Percentiles rank a stretch among this genome's conserved stretches.
These are phyloP conservation scores for Ptychadena robeensis DNA, from an alignment of 2,797 vertebrate genomes.

Conservation along the genomic window DNA sequence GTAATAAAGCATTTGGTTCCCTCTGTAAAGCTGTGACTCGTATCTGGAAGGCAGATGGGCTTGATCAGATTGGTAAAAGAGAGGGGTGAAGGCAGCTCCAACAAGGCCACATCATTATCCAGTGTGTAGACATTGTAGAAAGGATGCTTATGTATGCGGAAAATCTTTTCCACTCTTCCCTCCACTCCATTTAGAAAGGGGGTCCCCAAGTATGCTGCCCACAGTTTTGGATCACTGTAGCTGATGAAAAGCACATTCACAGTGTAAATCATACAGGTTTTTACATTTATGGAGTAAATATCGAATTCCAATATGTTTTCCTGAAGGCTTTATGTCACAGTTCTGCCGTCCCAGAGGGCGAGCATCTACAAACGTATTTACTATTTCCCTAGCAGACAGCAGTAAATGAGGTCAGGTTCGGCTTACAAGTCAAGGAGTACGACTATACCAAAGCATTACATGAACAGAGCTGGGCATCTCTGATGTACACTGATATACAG, in stretches of 20 bases:
- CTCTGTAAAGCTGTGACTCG: slow-evolving; percentile 76
- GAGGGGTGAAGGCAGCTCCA: slow-evolving; percentile 81
- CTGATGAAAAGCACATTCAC: slow-evolving; percentile 68
- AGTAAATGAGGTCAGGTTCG: too few relatives aligned
- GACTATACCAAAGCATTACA: too few relatives aligned
- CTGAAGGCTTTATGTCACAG: neutral
- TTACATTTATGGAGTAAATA: neutral
- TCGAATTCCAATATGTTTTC: neutral
- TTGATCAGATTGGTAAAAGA: slow-evolving; percentile 81
- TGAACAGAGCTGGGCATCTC: too few relatives aligned
- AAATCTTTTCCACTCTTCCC: slow-evolving; percentile 81
- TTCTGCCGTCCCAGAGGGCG: too few relatives aligned
- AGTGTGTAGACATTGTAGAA: slow-evolving; percentile 89
- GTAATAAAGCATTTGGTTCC: slow-evolving; percentile 86
- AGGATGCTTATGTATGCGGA: slow-evolving; percentile 83
- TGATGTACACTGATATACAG: too few relatives aligned
- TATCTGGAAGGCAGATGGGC: slow-evolving; percentile 87
- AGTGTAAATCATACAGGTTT: neutral
- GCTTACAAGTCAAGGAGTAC: too few relatives aligned
- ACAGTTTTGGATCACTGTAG: slow-evolving; percentile 81
- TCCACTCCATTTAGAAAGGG: slow-evolving; percentile 79
- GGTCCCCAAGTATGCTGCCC: slow-evolving; percentile 89
- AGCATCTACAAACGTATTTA: too few relatives aligned
- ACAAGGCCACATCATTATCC: slow-evolving; percentile 88
- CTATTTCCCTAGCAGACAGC: too few relatives aligned